Evolutionary conservation across 1,140 invertebrate genomes (phyloP).

Genomic region (Probaryconus sp.): DNA sequence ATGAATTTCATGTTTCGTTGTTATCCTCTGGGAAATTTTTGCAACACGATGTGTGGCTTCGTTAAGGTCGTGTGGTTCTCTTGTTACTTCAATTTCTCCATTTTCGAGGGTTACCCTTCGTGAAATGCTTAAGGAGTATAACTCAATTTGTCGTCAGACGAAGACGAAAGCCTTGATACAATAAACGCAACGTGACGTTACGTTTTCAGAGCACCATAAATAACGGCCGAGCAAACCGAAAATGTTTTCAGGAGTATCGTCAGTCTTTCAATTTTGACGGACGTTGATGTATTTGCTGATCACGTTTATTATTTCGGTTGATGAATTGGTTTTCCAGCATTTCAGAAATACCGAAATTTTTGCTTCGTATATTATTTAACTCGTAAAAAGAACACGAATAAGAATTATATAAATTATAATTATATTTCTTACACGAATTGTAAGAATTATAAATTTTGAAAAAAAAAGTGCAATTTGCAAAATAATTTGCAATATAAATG

Average conservation of each 20-base stretch:
- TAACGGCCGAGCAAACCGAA: conserved; percentile 3
- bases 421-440: too few relatives aligned
- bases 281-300: conserved; percentile 2
- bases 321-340: too few relatives aligned
- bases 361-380: too few relatives aligned
- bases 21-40: conserved; percentile 38
- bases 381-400: too few relatives aligned
- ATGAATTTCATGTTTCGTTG: conserved; percentile 4
- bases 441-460: too few relatives aligned
- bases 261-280: background rate
- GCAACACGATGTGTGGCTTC: conserved; percentile 8
- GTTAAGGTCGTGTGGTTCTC: conserved; percentile 13
- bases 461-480: too few relatives aligned
- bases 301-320: too few relatives aligned
- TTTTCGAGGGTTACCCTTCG: conserved; percentile 30
- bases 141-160: conserved; percentile 67
- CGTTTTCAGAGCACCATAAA: conserved; percentile 21
- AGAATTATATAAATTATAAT: too few relatives aligned
- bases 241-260: background rate
- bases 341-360: too few relatives aligned
- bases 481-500: too few relatives aligned
- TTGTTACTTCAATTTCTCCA: conserved; percentile 29
- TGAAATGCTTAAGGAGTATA: conserved; percentile 44
- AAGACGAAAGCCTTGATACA: conserved; percentile 62
- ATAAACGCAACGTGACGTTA: conserved; percentile 65